phyloP scores from a whole-genome alignment of 1,140 invertebrate species.

The Apis florea region DNA sequence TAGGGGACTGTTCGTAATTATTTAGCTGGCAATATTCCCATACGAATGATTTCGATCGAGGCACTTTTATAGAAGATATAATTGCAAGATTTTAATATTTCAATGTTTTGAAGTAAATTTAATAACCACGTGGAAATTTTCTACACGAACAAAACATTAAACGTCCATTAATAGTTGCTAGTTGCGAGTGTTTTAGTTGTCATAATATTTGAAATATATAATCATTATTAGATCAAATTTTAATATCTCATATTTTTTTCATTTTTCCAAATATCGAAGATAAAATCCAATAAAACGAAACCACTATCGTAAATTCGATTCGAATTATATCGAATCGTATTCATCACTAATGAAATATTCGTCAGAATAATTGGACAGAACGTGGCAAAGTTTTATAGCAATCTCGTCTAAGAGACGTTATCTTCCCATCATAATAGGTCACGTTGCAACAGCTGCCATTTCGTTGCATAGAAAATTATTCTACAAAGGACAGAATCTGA shows the following conservation, averaged over 20 bases:
- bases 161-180: too few relatives aligned
- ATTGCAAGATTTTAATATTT: neutral
- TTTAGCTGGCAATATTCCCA: slow-evolving; percentile 12
- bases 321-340: neutral
- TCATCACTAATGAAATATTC: slow-evolving; percentile 2
- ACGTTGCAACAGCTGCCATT: slow-evolving; percentile 10
- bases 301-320: neutral
- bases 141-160: too few relatives aligned
- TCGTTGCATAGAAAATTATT: slow-evolving; percentile 30
- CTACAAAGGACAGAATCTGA: slow-evolving; percentile 35
- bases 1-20: slow-evolving; percentile 25
- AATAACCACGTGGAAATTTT: too few relatives aligned
- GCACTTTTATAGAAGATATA: neutral
- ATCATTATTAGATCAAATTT: too few relatives aligned
- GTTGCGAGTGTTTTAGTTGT: too few relatives aligned
- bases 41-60: neutral
- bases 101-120: too few relatives aligned
- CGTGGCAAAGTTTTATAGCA: neutral
- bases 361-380: neutral
- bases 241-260: neutral
- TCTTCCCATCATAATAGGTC: slow-evolving; percentile 14
- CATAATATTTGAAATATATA: too few relatives aligned
- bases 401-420: neutral
- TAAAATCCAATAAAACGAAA: neutral
- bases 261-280: neutral